A percentile compares a stretch with the other conserved stretches of the same genome.
phyloP scores from a whole-genome alignment of 2,797 vertebrate species.

The Enteromius anoplus region DNA sequence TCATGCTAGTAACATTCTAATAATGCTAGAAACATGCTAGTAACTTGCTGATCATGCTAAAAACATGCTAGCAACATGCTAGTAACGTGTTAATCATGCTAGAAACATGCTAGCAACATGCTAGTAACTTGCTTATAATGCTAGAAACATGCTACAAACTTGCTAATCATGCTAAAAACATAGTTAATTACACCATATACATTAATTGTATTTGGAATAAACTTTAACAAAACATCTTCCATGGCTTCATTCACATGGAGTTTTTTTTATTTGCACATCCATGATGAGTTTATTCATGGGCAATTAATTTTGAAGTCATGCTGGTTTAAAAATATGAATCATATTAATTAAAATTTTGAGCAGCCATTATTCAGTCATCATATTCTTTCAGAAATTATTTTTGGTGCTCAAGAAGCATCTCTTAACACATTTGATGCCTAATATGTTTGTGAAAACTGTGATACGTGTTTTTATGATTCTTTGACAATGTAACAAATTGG shows the following conservation, averaged over 20 bases:
- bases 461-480: neutral
- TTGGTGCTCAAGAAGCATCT: neutral
- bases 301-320: no score
- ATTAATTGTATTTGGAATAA: neutral
- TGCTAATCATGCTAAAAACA: no score
- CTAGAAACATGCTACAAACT: no score
- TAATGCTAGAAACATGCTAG: no score
- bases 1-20: no score
- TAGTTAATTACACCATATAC: neutral
- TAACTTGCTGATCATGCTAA: no score
- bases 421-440: neutral
- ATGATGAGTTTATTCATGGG: no score
- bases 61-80: no score
- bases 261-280: neutral
- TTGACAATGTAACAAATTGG: no score
- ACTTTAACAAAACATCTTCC: neutral
- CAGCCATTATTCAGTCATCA: neutral
- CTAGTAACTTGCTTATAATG: no score
- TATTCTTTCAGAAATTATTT: neutral
- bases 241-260: neutral
- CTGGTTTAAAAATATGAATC: neutral
- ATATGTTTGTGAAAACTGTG: neutral
- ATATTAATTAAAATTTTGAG: neutral
- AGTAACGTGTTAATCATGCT: no score
- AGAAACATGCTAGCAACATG: no score